Conservation (phyloP, 2,113 vertebrate genomes). For the Nasalis larvatus region DNA sequence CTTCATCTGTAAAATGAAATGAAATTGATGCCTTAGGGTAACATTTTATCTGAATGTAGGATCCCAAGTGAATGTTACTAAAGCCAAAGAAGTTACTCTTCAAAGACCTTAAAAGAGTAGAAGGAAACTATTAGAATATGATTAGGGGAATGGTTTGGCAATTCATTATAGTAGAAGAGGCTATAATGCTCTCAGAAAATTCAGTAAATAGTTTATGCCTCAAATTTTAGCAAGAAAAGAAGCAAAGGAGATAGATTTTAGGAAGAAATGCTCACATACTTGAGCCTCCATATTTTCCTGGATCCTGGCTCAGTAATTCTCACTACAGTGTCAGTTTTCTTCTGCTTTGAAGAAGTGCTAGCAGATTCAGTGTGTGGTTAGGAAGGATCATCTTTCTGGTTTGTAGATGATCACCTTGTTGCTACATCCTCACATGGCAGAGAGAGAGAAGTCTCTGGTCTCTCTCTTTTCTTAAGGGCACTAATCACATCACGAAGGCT, state of each 20-base stretch:
- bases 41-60: background rate
- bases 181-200: background rate
- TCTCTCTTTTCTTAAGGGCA: background rate
- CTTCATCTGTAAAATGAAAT: background rate
- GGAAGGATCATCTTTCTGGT: background rate
- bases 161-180: background rate
- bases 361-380: background rate
- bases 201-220: background rate
- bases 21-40: background rate
- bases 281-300: background rate
- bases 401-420: background rate
- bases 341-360: background rate
- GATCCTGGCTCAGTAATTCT: background rate
- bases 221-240: background rate
- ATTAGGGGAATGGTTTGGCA: background rate
- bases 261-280: background rate
- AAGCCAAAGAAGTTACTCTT: background rate
- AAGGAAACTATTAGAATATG: no score
- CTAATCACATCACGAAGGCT: background rate
- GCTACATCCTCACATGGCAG: background rate
- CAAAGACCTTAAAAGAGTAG: background rate
- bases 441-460: background rate
- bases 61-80: background rate
- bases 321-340: background rate
- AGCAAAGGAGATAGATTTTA: background rate